phyloP scores from a whole-genome alignment of 92 coral and sea anemone genomes.

The Pocillopora grandis region DNA sequence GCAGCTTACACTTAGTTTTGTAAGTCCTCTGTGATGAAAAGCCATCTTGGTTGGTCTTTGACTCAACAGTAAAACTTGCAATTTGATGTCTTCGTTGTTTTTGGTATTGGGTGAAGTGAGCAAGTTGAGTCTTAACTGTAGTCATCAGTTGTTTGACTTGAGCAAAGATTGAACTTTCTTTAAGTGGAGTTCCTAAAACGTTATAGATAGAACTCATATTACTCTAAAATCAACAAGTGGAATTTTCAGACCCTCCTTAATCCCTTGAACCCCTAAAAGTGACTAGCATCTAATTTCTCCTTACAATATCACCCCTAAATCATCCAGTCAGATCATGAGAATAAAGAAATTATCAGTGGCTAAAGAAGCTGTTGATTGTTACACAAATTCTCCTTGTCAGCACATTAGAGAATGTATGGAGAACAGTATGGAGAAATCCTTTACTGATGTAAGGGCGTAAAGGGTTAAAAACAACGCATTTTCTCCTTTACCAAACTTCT shows the following conservation, averaged over 20 bases:
- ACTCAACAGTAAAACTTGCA: slow-evolving; percentile 12
- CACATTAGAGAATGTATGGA: too few species aligned
- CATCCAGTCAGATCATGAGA: too few species aligned
- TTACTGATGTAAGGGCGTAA: too few species aligned
- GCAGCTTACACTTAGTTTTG: slow-evolving; percentile 45
- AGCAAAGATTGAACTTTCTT: slow-evolving; percentile 34
- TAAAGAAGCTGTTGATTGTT: too few species aligned
- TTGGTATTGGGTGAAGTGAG: slow-evolving; percentile 51
- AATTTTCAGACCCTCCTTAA: neutral
- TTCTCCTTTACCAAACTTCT: neutral
- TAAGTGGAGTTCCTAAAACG: slow-evolving; percentile 33
- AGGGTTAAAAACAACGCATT: neutral
- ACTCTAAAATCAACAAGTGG: neutral
- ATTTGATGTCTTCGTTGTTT: slow-evolving; percentile 51
- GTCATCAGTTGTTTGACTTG: slow-evolving; percentile 53
- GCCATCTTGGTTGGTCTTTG: neutral
- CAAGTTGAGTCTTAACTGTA: slow-evolving; percentile 56
- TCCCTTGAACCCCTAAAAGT: too few species aligned
- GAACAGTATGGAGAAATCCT: too few species aligned
- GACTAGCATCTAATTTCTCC: too few species aligned
- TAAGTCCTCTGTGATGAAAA: slow-evolving; percentile 6
- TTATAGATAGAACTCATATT: neutral
- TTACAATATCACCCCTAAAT: too few species aligned
- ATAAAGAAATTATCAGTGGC: too few species aligned
- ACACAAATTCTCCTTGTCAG: too few species aligned